Evolutionary conservation across 1,140 invertebrate genomes (phyloP), one percentile per base, ranked within the genome.

Genomic region (Hylaeus anthracinus): DNA sequence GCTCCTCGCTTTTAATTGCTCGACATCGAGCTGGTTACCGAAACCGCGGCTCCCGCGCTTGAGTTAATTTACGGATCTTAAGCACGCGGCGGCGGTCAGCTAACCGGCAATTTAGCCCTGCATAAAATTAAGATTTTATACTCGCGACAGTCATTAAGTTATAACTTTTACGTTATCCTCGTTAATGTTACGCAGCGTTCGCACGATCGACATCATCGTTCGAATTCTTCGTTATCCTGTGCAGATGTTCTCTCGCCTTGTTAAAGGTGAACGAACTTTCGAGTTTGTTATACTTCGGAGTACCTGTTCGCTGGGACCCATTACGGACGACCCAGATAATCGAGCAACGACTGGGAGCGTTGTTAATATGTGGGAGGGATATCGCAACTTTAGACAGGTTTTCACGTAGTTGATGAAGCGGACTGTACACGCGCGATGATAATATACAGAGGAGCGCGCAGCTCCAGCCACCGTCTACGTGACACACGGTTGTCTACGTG

Each of bases 401-500:
- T 69, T 26, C 5, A 5, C 60, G 56, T 66, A 26, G 81, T 70
- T 81, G 79, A 83, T 79, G 74, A 60, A 48, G 15, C 70, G 78
- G 85, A 87, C 86, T 87, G 86, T 87, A 87, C 86, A 55, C 65
- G 74, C 84, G 84, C 82, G 81, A 86, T 83, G 84, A 86, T 86
- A 86, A 86, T 86, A 83, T 64, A 84, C 76, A 63, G 66, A 66
- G 73, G 77, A 84, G 63, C 81, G 45, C 65, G 72, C 67, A 84
- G 82, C n/a, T 10, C 77, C 58, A 65, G 75, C 71, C 64, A 86
- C 85, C 70, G 85, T 71, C 81, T 87, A 87, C 86, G 86, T 87
- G 86, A 87, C 83, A 72, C 82, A 73, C 65, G 26, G 86, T 75
- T 69, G 39, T 55, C 78, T 86, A 86, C 86, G 85, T 87, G 85